Percentiles rank a stretch among this genome's conserved stretches.
These are phyloP conservation scores for Calyptommatus sinebrachiatus DNA, from an alignment of 2,113 vertebrate genomes.

Conservation along the genomic window DNA sequence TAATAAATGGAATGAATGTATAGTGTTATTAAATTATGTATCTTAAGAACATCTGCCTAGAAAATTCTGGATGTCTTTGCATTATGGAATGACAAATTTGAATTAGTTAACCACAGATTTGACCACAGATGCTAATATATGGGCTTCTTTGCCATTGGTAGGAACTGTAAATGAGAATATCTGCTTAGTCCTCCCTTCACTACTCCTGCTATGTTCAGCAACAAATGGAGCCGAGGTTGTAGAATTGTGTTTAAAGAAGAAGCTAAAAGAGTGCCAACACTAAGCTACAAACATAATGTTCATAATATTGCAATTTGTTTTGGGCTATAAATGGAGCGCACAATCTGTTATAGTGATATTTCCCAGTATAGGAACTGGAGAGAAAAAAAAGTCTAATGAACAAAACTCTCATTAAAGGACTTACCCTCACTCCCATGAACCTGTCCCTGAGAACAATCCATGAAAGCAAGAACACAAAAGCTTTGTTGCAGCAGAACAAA, in stretches of 20 bases:
- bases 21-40: neutral
- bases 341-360: neutral
- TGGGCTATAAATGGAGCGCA: neutral
- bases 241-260: neutral
- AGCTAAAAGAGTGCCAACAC: neutral
- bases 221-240: too few relatives aligned
- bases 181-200: too few relatives aligned
- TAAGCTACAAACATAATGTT: neutral
- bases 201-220: too few relatives aligned
- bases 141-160: too few relatives aligned
- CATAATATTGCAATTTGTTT: slow-evolving; percentile 9
- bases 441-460: slow-evolving; percentile 97
- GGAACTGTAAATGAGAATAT: neutral
- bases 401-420: slow-evolving; percentile 65
- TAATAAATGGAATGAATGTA: neutral
- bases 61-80: neutral
- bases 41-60: neutral
- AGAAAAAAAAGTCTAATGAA: slow-evolving; percentile 35
- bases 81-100: neutral
- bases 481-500: slow-evolving; percentile 98
- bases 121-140: too few relatives aligned
- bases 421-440: slow-evolving; percentile 98
- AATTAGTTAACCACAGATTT: neutral
- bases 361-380: slow-evolving; percentile 10
- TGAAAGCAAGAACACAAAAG: slow-evolving; percentile 96